Conservation (phyloP, 2,888 invertebrate genomes). For the Cataglyphis altisquamis region DNA sequence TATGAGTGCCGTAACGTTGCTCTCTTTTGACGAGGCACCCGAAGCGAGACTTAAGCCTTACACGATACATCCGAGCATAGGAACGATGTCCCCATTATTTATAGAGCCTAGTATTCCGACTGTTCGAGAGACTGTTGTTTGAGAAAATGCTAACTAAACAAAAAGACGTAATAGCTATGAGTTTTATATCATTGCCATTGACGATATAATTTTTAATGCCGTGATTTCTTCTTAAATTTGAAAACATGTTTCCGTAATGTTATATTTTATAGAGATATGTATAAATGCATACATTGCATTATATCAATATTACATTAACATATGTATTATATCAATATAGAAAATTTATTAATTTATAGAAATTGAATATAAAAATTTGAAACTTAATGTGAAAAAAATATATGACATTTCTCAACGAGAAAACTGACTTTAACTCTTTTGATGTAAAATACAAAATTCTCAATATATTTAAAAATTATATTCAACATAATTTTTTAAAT, state of each 20-base stretch:
- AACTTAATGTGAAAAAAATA: neutral
- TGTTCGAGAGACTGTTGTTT: conserved; percentile 20
- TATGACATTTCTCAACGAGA: neutral
- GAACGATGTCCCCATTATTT: conserved; percentile 49
- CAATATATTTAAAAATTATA: neutral
- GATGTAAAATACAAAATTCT: neutral
- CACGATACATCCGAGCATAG: conserved; percentile 25
- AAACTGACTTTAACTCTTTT: neutral
- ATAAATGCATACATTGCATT: neutral
- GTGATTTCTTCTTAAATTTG: neutral
- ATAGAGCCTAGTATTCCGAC: conserved; percentile 34
- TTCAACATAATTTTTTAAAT: neutral
- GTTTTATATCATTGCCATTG: conserved; percentile 29
- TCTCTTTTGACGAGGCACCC: conserved; percentile 55
- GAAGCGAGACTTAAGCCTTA: conserved; percentile 56
- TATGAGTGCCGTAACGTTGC: conserved; percentile 34
- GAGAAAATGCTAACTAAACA: conserved; percentile 35
- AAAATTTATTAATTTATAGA: neutral
- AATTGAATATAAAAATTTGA: neutral
- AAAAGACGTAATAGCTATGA: conserved; percentile 31
- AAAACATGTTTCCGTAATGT: neutral
- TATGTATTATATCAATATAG: neutral
- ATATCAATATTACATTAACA: neutral
- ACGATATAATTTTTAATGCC: neutral
- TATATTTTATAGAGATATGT: neutral